A percentile compares a stretch with the other conserved stretches of the same genome.
phyloP scores from a whole-genome alignment of 64 coral and sea anemone genomes.

The Astreopora myriophthalma region DNA sequence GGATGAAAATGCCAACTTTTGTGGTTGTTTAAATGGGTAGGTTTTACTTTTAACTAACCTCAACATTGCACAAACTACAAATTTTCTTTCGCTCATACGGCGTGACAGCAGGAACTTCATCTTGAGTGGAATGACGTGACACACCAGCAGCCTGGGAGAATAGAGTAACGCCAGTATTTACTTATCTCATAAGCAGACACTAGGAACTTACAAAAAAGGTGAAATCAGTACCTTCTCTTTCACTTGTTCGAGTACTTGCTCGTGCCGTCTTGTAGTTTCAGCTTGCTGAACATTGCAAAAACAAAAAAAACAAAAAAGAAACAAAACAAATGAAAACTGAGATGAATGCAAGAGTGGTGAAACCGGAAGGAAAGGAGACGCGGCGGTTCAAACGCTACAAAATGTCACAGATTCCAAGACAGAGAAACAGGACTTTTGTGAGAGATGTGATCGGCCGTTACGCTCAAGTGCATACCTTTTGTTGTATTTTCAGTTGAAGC shows the following conservation, averaged over 20 bases:
- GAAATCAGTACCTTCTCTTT: slow-evolving; percentile 84
- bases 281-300: slow-evolving; percentile 74
- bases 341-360: background rate
- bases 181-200: too few species aligned
- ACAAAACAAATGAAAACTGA: background rate
- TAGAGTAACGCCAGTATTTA: background rate
- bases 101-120: slow-evolving; percentile 95
- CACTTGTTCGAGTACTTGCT: slow-evolving; percentile 89
- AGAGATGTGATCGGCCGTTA: background rate
- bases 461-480: slow-evolving; percentile 42
- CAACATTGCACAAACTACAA: slow-evolving; percentile 92
- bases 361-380: too few species aligned
- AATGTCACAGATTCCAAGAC: too few species aligned
- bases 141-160: slow-evolving; percentile 83
- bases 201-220: too few species aligned
- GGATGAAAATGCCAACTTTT: too few species aligned
- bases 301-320: background rate
- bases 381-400: too few species aligned
- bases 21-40: too few species aligned
- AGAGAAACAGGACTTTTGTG: too few species aligned
- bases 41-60: slow-evolving; percentile 36
- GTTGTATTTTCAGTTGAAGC: slow-evolving; percentile 80
- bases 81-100: slow-evolving; percentile 96
- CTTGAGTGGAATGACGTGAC: slow-evolving; percentile 95
- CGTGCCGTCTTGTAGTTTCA: slow-evolving; percentile 84